Evolutionary conservation across 2,888 invertebrate species (phyloP), one percentile per base, ranked within the genome.

Genomic region (Chrysolina oricalcia): DNA sequence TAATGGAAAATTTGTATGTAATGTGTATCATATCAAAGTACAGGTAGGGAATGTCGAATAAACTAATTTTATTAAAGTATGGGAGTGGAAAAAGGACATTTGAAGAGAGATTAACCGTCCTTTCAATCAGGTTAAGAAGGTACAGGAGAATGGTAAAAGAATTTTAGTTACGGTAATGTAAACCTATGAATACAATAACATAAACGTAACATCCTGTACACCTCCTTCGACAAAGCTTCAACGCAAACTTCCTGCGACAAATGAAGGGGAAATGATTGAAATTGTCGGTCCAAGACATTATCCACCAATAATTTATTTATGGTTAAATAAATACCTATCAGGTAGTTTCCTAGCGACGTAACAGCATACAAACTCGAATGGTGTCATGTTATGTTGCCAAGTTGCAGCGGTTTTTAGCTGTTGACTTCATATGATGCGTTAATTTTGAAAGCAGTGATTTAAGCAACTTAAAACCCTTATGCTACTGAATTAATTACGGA

Each of bases 291-390:
- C 35, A 59, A 15, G 59, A 35, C 13, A 35, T 27, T 13, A 56
- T 23, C 56, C 21, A 4, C 10, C 17, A 35, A 59, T 59, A 8
- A 59, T 59, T 59, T 59, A 59, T 59, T 59, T 35, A 59, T 27
- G 0, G 23, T 35, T 17, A n/a, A 15, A 59, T 59, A 35, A 59
- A 59, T 59, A 59, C 59, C 59, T 59, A 35, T n/a, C n/a, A 59
- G 27, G 59, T 59, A 59, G 59, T 59, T 59, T 59, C 59, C 59
- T 59, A 59, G 59, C 59, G 59, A 59, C 59, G 27, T 9, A 2
- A 59, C 59, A 27, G 59, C 11, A 56, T 6, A 59, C 59, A 59
- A 9, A 59, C 59, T 59, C 3, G 6, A 17, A n/a, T 59, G 6
- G 35, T 35, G 10, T 59, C 9, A 10, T n/a, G 35, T 6, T 4